Evolutionary conservation across 1,140 invertebrate species (phyloP), one percentile per base, ranked within the genome.

Genomic region (Heliothis virescens): DNA sequence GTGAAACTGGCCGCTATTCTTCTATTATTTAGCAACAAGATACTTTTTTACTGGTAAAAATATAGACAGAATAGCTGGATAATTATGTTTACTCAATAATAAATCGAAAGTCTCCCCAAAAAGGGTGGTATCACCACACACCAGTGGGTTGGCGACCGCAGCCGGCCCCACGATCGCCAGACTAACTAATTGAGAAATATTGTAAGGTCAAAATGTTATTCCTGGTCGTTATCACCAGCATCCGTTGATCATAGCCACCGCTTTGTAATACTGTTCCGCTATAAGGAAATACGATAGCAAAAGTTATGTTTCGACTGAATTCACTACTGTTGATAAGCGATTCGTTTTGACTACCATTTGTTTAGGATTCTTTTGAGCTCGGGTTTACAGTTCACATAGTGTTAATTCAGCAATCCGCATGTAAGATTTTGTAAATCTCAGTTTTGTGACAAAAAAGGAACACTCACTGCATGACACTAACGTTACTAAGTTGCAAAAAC

Each of bases 151-250:
- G 63, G 2, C 18, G 11, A 67, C 63, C 63, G 63, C 63, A 48
- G 15, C 67, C 48, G 13, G 48, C 21, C 2, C 47, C 48, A 53
- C 18, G 12, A 15, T 26, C 21, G 21, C 48, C 67, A 52, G 67
- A 52, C 67, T 29, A 15, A 71, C 67, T 71, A 71, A 71, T 71
- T 71, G 67, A 71, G 67, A 13, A 71, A 52, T 71, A 52, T 15
- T 71, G 18, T 71, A 53, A 71, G 47, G 21, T 71, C 67, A 71
- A 71, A 50, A 52, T 53, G 47, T 26, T 71, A 71, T 71, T 53
- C 48, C 48, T 71, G 47, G 1, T 15, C 67, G 48, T 29, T 71
- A 71, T 71, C 67, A 67, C 48, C 18, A 29, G 48, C 67, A 26
- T 71, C 67, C 67, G 67, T 29, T 71, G 48, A 53, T 71, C 48